Evolutionary conservation across 2,797 vertebrate species (phyloP), one percentile per base, ranked within the genome.

Genomic region (Ctenopoma kingsleyae): DNA sequence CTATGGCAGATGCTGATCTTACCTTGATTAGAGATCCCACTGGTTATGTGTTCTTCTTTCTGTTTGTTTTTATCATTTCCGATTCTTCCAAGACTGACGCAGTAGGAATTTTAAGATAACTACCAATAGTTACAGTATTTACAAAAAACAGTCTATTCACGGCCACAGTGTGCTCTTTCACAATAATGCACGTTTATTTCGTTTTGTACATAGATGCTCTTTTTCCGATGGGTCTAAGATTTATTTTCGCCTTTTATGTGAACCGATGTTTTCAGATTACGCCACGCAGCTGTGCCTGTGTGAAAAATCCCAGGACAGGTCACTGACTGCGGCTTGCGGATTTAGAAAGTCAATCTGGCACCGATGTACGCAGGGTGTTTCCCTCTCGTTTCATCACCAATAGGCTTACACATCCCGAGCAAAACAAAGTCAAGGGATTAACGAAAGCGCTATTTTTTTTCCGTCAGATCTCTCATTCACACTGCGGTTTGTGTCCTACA

Each of bases 271-370:
- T 64, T 51, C 69, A 77, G 74, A 77, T 84, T 78, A 73, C 19
- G 20, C 5, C 65, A 75, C 25, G 23, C 56, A 65, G 38, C 13
- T 36, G 69, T 47, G 60, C 20, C 56, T 73, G 68, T 76, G 74
- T 82, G 69, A 78, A 74, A 78, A 81, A 73, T 58, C 52, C 44
- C 17, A 22, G 11, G 53, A 63, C 68, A 54, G 80, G 67, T 75
- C 82, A 82, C 64, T 84, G 80, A 84, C 81, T 88, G 85, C 76
- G 61, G 78, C 35, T 78, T 57, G 74, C 63, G 67, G 82, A 83
- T 91, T 87, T 81, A 74, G 36, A 80, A 83, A 83, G 75, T 91
- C 89, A 88, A 89, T 89, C 83, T 90, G 87, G 76, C 77, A 82
- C 53, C 25, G 70, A 72, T 78, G 75, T 70, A 72, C 67, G 49